Evolutionary conservation across 1,140 invertebrate species (phyloP).

Genomic region (Drosophila leontia): DNA sequence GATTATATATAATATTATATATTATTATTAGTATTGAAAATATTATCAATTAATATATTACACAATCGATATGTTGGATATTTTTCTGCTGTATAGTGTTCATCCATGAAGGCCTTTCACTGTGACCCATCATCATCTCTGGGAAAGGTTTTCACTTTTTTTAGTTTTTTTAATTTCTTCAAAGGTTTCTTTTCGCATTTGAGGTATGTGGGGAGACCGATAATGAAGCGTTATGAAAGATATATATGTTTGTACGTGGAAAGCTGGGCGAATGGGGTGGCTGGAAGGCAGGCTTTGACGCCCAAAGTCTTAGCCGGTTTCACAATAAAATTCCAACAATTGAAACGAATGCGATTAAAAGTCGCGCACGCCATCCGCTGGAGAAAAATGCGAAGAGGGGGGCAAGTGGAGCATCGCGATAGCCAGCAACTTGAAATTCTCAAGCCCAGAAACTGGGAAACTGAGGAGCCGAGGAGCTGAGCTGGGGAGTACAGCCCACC

Average conservation of each 20-base stretch:
- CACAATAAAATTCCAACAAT: constrained; percentile 81
- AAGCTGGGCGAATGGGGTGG: constrained; percentile 7
- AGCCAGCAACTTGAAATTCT: constrained; percentile 52
- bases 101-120: constrained; percentile 39
- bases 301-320: constrained; percentile 67
- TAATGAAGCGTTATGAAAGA: constrained; percentile 67
- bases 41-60: neutral
- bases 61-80: neutral
- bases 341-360: constrained; percentile 82
- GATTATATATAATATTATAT: no score
- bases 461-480: constrained; percentile 7
- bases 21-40: neutral
- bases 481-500: constrained; percentile 3
- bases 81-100: neutral
- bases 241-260: constrained; percentile 21
- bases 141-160: constrained; percentile 73
- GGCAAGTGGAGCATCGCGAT: constrained; percentile 77
- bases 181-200: constrained; percentile 48
- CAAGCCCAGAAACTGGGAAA: constrained; percentile 40
- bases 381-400: constrained; percentile 37
- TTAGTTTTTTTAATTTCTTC: constrained; percentile 20
- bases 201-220: constrained; percentile 35
- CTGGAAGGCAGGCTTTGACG: constrained; percentile 31
- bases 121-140: constrained; percentile 35
- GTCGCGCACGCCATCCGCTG: constrained; percentile 66